Evolutionary conservation across 2,797 vertebrate species (phyloP).

Genomic region (Myripristis murdjan): DNA sequence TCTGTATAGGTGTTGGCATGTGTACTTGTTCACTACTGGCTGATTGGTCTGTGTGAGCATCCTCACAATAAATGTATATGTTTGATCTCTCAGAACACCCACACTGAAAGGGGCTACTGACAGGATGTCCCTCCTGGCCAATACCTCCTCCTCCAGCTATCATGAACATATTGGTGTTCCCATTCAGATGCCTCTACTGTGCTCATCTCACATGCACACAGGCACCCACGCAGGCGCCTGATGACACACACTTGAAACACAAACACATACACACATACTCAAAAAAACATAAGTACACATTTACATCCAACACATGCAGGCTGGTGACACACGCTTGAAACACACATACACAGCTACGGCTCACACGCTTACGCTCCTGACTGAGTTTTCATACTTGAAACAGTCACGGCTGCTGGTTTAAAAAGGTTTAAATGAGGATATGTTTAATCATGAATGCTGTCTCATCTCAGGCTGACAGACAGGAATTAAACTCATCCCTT

Average conservation of each 20-base stretch:
- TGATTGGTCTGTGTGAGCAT: not conserved
- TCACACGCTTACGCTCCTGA: slow-evolving; percentile 1
- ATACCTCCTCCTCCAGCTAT: slow-evolving; percentile 27
- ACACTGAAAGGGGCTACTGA: slow-evolving; percentile 39
- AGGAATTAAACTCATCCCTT: slow-evolving; percentile 17
- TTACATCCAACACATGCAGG: too few species aligned
- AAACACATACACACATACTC: not conserved
- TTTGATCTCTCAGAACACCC: slow-evolving; percentile 48
- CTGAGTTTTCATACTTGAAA: slow-evolving; percentile 20
- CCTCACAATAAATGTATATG: slow-evolving; percentile 14
- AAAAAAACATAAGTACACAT: too few species aligned
- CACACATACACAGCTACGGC: not conserved
- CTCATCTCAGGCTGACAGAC: slow-evolving; percentile 30
- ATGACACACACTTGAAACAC: not conserved
- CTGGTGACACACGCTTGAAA: not conserved
- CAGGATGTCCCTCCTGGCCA: slow-evolving; percentile 34
- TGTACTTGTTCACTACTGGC: not conserved
- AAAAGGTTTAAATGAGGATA: slow-evolving; percentile 18
- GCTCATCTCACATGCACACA: not conserved
- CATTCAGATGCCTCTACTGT: slow-evolving; percentile 32
- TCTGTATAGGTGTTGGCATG: not conserved
- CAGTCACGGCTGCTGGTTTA: slow-evolving; percentile 18
- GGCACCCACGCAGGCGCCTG: not conserved
- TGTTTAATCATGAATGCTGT: slow-evolving; percentile 36
- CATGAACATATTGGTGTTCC: slow-evolving; percentile 20